A percentile compares a stretch with the other conserved stretches of the same genome.
Conservation (phyloP, 2,113 vertebrate genomes). For the Sceloporus tristichus region DNA sequence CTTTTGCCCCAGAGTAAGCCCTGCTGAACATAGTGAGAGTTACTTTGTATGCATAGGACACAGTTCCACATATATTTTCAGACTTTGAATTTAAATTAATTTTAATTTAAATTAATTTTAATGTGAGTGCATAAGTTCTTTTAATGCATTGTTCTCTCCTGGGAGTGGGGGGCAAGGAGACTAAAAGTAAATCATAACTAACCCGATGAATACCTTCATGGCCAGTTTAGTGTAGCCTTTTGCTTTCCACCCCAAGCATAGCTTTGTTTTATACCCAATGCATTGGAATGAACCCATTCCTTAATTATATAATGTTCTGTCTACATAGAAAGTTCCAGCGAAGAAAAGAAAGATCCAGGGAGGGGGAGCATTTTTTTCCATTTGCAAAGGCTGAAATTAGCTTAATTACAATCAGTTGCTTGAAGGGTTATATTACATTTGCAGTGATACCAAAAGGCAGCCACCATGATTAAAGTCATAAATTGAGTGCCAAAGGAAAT, state of each 20-base stretch:
- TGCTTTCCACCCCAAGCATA: not conserved
- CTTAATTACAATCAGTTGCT: slow-evolving; percentile 60
- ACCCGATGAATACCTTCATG: not conserved
- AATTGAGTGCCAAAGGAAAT: slow-evolving; percentile 55
- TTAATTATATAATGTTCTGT: slow-evolving; percentile 57
- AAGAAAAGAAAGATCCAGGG: slow-evolving; percentile 47
- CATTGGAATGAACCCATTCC: slow-evolving; percentile 51
- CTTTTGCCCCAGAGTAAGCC: not conserved
- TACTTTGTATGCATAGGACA: not conserved
- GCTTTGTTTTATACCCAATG: slow-evolving; percentile 22
- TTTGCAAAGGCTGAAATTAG: slow-evolving; percentile 59
- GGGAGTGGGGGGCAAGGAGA: not conserved
- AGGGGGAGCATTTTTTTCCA: slow-evolving; percentile 27
- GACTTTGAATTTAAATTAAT: not conserved
- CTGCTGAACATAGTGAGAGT: not conserved
- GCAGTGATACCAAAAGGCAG: slow-evolving; percentile 32
- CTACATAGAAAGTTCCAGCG: slow-evolving; percentile 46
- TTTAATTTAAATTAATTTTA: not conserved
- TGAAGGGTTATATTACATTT: slow-evolving; percentile 44
- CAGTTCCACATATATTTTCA: not conserved
- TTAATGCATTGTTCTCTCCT: not conserved
- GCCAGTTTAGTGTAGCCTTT: not conserved
- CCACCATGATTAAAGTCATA: slow-evolving; percentile 57
- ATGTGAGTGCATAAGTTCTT: not conserved
- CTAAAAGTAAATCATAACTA: slow-evolving; percentile 1